Percentiles rank a stretch among this genome's conserved stretches.
These are phyloP conservation scores for Trichomalopsis sarcophagae DNA, from an alignment of 1,140 invertebrate genomes.

Conservation along the genomic window DNA sequence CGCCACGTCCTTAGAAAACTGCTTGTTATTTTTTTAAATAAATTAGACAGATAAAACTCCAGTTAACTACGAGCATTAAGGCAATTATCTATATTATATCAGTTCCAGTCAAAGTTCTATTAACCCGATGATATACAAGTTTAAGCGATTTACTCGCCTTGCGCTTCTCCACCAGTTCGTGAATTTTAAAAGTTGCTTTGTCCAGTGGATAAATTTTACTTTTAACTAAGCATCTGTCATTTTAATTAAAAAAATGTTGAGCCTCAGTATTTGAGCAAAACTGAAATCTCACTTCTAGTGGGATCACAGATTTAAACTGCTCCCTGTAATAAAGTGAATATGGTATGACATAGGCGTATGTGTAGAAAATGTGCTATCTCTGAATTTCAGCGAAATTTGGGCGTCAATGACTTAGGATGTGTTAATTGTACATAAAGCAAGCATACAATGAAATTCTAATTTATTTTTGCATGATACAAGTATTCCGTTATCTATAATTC, in stretches of 20 bases:
- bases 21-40: slow-evolving; percentile 52
- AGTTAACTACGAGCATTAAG: slow-evolving; percentile 38
- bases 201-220: slow-evolving; percentile 19
- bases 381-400: slow-evolving; percentile 57
- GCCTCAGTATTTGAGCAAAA: slow-evolving; percentile 46
- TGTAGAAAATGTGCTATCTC: slow-evolving; percentile 60
- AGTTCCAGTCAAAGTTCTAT: slow-evolving; percentile 14
- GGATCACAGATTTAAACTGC: slow-evolving; percentile 21
- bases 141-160: slow-evolving; percentile 30
- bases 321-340: slow-evolving; percentile 55
- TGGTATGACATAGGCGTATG: slow-evolving; percentile 53
- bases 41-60: slow-evolving; percentile 37
- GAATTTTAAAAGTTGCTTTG: slow-evolving; percentile 37
- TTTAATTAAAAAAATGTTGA: slow-evolving; percentile 28
- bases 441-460: slow-evolving; percentile 70
- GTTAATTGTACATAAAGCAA: slow-evolving; percentile 65
- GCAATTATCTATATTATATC: slow-evolving; percentile 25
- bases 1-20: slow-evolving; percentile 43
- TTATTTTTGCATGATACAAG: slow-evolving; percentile 54
- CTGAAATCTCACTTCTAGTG: slow-evolving; percentile 23
- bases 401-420: slow-evolving; percentile 55
- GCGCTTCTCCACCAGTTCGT: slow-evolving; percentile 31
- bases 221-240: slow-evolving; percentile 32
- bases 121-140: slow-evolving; percentile 4
- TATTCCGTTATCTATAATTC: slow-evolving; percentile 40